Conservation (phyloP, 1,140 invertebrate genomes). For the Drosophila triauraria region DNA sequence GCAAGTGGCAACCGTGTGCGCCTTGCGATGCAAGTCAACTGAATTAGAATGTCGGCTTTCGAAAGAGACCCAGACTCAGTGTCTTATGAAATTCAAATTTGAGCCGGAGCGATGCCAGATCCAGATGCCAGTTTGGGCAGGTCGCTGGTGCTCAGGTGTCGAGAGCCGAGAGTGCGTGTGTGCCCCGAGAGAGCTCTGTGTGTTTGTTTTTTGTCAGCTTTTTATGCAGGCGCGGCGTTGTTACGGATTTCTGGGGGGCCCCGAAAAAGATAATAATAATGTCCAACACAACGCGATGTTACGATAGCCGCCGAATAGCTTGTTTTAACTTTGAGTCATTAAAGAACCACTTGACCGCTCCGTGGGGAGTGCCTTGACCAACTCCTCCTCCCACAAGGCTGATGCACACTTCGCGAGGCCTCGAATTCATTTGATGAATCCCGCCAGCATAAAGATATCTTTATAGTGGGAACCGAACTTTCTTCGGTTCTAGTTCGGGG, state of each 20-base stretch:
- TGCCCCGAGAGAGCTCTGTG: constrained; percentile 22
- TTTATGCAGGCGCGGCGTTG: constrained; percentile 34
- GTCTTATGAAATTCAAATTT: constrained; percentile 41
- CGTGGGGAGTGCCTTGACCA: constrained; percentile 38
- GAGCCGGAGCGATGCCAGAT: constrained; percentile 19
- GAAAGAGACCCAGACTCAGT: constrained; percentile 26
- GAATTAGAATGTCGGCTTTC: constrained; percentile 61
- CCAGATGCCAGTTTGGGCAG: constrained; percentile 60
- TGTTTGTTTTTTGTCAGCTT: constrained; percentile 7
- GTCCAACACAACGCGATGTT: constrained; percentile 28
- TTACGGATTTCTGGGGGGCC: constrained; percentile 28
- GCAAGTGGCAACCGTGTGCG: constrained; percentile 59
- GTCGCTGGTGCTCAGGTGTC: constrained; percentile 20
- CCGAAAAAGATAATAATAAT: constrained; percentile 9
- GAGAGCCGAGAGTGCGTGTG: constrained; percentile 40
- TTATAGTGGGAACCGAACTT: constrained; percentile 20
- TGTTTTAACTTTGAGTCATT: constrained; percentile 49
- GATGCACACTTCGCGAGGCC: constrained; percentile 18
- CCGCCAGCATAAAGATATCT: constrained; percentile 21
- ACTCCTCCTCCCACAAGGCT: constrained; percentile 39
- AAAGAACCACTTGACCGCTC: constrained; percentile 36
- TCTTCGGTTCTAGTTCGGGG: constrained; percentile 6
- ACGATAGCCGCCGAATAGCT: constrained; percentile 34
- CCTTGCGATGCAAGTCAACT: constrained; percentile 68
- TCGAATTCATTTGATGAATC: constrained; percentile 17